Percentiles rank a stretch among this genome's conserved stretches.
Evolutionary conservation across 2,888 invertebrate genomes (phyloP).

Genomic region (Drosophila prolongata): DNA sequence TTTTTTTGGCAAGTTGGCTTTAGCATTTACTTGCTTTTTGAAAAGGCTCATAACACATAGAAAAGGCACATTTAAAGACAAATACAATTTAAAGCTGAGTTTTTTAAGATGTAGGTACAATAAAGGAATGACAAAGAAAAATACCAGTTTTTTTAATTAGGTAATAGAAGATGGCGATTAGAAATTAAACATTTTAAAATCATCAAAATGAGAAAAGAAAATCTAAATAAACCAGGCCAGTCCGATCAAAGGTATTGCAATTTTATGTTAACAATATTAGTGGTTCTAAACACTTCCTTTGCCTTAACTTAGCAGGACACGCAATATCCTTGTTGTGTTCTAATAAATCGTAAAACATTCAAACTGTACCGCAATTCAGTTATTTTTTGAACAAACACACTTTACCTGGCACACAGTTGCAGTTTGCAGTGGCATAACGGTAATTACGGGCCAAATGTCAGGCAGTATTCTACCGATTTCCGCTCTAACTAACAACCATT

Average conservation of each 20-base stretch:
- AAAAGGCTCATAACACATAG: too few relatives aligned
- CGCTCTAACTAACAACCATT: constrained; percentile 74
- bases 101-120: too few relatives aligned
- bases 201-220: too few relatives aligned
- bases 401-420: constrained; percentile 30
- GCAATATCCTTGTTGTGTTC: constrained; percentile 15
- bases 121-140: too few relatives aligned
- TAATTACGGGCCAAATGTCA: constrained; percentile 71
- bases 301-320: constrained; percentile 8
- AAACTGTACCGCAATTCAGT: constrained; percentile 51
- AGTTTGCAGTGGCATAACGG: constrained; percentile 49
- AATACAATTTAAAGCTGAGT: too few relatives aligned
- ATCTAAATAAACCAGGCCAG: constrained; percentile 2
- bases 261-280: constrained; percentile 39
- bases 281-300: constrained; percentile 30
- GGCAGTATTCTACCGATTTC: constrained; percentile 68
- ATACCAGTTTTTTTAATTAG: too few relatives aligned
- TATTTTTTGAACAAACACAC: constrained; percentile 38
- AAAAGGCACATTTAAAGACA: too few relatives aligned
- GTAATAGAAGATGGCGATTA: too few relatives aligned
- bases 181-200: too few relatives aligned
- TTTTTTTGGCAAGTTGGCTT: constrained; percentile 17
- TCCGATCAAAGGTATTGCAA: neutral
- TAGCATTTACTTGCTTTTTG: neutral
- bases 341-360: constrained; percentile 46